Evolutionary conservation across 2,113 vertebrate genomes (phyloP), one percentile per base, ranked within the genome.

Genomic region (Lamprologus sp.): DNA sequence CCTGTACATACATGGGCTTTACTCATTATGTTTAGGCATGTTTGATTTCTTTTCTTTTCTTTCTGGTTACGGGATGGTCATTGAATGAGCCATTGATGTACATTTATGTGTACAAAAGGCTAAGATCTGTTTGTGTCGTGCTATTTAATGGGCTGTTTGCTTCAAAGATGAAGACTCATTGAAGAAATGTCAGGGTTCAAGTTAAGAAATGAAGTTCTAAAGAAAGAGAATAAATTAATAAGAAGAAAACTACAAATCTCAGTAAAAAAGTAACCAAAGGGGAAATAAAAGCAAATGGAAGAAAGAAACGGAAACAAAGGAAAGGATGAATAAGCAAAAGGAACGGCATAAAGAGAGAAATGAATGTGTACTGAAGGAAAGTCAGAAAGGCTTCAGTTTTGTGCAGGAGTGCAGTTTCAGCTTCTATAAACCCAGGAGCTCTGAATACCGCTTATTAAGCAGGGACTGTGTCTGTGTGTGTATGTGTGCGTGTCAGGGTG

Each of bases 381-480:
- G 80, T 89, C 79, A 83, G 87, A 90, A 88, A 85, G 82, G 42
- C 70, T 84, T 53, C 51, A 56, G 83, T 91, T 94, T 94, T 95
- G 91, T 93, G 90, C 93, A 89, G 93, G 89, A 94, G 86, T 95
- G 95, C 95, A 93, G 89, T 94, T 95, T 95, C 91, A 94, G 95
- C 93, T 90, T 92, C 91, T 91, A 87, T 92, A 92, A 93, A 95
- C 93, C 94, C 92, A 95, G 90, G 93, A 96, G 95, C 93, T 94
- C 94, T 92, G 94, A 95, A 95, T 95, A 95, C 89, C 90, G 95
- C 95, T 96, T 96, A 96, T 95, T 96, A 96, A 95, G 94, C 94
- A 94, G 91, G 92, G 92, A 90, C 89, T 26, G 23, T 80, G 86
- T 88, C 80, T 87, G 89, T 84, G 90, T 89, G 55, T 85, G 68